Conservation (phyloP, 2,888 invertebrate species). For the Xestia ashworthii region DNA sequence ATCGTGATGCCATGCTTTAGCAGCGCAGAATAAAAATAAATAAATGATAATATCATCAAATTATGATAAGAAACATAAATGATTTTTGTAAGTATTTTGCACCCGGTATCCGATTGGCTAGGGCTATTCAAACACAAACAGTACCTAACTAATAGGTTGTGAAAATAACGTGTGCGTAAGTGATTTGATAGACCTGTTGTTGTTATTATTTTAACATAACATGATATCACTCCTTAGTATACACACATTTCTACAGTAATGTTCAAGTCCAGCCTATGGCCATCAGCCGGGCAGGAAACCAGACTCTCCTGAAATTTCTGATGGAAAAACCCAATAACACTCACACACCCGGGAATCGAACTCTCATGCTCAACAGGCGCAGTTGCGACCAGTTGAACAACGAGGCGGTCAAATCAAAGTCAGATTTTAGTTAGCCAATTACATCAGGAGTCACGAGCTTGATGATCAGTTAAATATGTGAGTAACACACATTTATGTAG, state of each 20-base stretch:
- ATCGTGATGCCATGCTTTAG: background rate
- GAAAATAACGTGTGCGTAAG: background rate
- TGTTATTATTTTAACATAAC: background rate
- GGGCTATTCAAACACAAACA: background rate
- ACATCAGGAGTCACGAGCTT: constrained; percentile 1
- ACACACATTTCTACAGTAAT: no score
- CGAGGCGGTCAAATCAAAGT: no score
- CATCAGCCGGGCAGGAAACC: no score
- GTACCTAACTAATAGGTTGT: background rate
- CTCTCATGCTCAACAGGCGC: no score
- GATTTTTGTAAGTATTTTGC: background rate
- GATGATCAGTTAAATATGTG: background rate
- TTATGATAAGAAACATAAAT: background rate
- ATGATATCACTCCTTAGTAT: no score
- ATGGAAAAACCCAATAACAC: no score
- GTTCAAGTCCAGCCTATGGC: no score
- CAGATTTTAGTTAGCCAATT: background rate
- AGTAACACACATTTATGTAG: background rate
- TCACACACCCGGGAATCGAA: no score
- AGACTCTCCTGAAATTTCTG: no score
- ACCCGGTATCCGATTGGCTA: no score
- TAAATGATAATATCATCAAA: background rate
- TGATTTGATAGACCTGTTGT: background rate
- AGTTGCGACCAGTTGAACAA: no score
- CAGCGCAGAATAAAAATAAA: background rate